phyloP scores from a whole-genome alignment of 1,140 invertebrate genomes.

The Dolichoris vasculosae region DNA sequence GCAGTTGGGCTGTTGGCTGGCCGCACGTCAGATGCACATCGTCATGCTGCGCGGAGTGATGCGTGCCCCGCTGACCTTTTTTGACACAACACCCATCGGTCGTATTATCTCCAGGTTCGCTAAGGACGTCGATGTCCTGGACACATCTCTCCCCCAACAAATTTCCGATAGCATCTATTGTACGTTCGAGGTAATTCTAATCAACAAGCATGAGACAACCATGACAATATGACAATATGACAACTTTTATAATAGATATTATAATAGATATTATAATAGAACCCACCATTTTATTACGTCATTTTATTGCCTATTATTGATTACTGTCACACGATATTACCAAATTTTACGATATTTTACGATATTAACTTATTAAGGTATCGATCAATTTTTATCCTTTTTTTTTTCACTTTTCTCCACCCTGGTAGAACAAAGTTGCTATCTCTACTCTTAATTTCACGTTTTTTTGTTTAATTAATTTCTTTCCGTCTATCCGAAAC shows the following conservation, averaged over 20 bases:
- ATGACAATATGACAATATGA: no score
- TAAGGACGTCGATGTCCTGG: conserved; percentile 85
- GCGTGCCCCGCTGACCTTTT: conserved; percentile 86
- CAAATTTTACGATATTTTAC: no score
- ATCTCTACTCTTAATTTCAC: not conserved
- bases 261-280: not conserved
- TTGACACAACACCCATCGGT: conserved; percentile 91
- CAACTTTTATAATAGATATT: not conserved
- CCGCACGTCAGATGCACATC: conserved; percentile 84
- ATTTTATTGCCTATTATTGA: not conserved
- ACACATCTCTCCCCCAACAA: conserved; percentile 82
- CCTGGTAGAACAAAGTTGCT: conserved; percentile 37
- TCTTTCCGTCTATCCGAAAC: not conserved
- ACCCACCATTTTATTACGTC: not conserved
- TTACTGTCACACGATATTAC: no score
- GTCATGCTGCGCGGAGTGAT: conserved; percentile 85
- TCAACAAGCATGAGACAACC: conserved; percentile 21
- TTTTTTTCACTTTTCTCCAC: conserved; percentile 25
- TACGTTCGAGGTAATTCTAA: conserved; percentile 83
- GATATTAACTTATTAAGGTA: not conserved
- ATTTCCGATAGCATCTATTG: conserved; percentile 85
- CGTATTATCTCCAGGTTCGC: conserved; percentile 91
- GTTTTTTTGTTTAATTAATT: not conserved
- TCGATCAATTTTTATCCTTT: not conserved
- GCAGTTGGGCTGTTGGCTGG: conserved; percentile 82